Conservation (phyloP, 2,113 vertebrate species). For the Daphoenositta chrysoptera region DNA sequence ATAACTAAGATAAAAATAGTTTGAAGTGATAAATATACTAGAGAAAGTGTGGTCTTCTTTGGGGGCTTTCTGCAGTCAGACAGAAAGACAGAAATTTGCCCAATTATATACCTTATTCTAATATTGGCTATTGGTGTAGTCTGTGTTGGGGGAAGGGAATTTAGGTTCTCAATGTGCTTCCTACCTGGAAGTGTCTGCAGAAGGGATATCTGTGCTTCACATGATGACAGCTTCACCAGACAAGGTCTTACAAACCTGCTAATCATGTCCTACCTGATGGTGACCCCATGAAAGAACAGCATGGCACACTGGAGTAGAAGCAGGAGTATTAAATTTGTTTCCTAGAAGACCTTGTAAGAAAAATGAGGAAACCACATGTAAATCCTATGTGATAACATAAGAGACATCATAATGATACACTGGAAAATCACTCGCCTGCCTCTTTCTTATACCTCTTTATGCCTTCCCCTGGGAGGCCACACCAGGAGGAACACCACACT, state of each 20-base stretch:
- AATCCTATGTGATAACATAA: not conserved
- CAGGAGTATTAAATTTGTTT: not conserved
- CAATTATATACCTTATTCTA: not conserved
- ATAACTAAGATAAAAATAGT: too few relatives aligned
- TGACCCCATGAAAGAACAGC: not conserved
- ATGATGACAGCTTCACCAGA: not conserved
- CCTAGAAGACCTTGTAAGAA: not conserved
- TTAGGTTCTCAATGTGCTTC: not conserved
- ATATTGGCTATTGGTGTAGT: not conserved
- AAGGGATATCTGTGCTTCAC: not conserved
- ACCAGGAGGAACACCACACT: not conserved
- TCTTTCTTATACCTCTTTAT: not conserved
- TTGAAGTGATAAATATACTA: not conserved
- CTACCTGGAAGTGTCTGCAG: not conserved
- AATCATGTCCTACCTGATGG: not conserved
- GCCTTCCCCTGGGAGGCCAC: not conserved
- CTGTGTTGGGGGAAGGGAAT: not conserved
- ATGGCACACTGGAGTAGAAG: not conserved
- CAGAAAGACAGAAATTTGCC: not conserved
- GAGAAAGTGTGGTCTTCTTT: not conserved
- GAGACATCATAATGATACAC: not conserved
- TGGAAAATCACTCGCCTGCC: not conserved
- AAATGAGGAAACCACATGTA: not conserved
- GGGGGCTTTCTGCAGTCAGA: not conserved
- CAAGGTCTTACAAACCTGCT: not conserved